These are phyloP conservation scores for Salvelinus alpinus DNA, from an alignment of 2,113 vertebrate genomes.

Conservation along the genomic window DNA sequence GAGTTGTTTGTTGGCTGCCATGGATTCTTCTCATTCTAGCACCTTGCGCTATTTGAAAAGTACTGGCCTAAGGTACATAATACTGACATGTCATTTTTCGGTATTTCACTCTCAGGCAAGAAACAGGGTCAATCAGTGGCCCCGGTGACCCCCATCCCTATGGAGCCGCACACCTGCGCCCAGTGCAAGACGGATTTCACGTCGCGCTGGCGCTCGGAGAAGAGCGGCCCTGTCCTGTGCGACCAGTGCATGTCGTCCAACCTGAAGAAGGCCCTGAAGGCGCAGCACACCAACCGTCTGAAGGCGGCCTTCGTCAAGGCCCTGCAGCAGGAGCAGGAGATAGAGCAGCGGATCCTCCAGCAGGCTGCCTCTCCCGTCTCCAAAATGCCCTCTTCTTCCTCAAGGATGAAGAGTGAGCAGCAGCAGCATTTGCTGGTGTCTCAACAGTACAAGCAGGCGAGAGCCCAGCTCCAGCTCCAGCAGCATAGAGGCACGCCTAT, in stretches of 20 bases:
- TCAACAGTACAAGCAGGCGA: slow-evolving; percentile 75
- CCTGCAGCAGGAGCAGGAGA: slow-evolving; percentile 97
- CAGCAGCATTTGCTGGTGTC: slow-evolving; percentile 65
- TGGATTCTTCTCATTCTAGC: too few relatives aligned
- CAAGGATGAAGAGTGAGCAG: slow-evolving; percentile 67
- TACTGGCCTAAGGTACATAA: too few relatives aligned
- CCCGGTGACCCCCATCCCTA: slow-evolving; percentile 62
- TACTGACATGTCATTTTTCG: background rate
- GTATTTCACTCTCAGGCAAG: slow-evolving; percentile 71
- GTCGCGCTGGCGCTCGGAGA: slow-evolving; percentile 96
- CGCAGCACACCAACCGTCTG: slow-evolving; percentile 92
- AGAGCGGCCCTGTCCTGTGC: slow-evolving; percentile 88
- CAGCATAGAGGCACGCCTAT: slow-evolving; percentile 72
- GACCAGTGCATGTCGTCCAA: slow-evolving; percentile 97
- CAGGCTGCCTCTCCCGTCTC: slow-evolving; percentile 71
- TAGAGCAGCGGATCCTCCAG: slow-evolving; percentile 93
- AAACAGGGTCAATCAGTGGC: slow-evolving; percentile 57
- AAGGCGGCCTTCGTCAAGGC: slow-evolving; percentile 98
- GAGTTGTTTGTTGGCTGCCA: too few relatives aligned
- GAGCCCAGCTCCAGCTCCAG: slow-evolving; percentile 46
- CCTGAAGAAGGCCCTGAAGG: slow-evolving; percentile 94
- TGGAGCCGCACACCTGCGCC: slow-evolving; percentile 89
- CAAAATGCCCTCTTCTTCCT: slow-evolving; percentile 60
- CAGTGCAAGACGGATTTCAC: slow-evolving; percentile 99
- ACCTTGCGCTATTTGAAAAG: too few relatives aligned